phyloP scores from a whole-genome alignment of 2,797 vertebrate genomes.

The Thamnophis elegans region DNA sequence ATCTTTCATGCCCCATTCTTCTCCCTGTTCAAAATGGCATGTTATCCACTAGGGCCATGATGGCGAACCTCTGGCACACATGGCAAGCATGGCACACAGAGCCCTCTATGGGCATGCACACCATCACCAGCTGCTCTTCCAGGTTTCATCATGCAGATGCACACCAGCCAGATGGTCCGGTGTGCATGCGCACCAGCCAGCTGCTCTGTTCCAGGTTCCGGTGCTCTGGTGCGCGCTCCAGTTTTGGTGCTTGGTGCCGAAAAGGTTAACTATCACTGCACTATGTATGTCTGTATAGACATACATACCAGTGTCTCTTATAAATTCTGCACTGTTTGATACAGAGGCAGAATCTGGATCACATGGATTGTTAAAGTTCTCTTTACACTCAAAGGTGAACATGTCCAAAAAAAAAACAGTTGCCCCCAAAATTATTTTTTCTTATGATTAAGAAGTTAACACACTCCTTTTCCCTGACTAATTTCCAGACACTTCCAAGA shows the following conservation, averaged over 20 bases:
- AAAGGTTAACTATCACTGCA: too few relatives aligned
- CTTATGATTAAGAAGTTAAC: background rate
- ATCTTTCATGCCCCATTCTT: background rate
- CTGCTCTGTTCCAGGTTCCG: too few relatives aligned
- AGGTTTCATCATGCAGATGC: too few relatives aligned
- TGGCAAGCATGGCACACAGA: too few relatives aligned
- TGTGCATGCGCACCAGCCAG: too few relatives aligned
- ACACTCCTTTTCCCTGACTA: background rate
- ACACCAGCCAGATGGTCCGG: too few relatives aligned
- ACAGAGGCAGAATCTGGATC: background rate
- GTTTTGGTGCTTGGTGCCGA: too few relatives aligned
- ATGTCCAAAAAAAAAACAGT: background rate
- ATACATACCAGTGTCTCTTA: background rate
- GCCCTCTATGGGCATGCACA: too few relatives aligned
- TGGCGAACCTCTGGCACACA: too few relatives aligned
- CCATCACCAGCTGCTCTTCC: too few relatives aligned
- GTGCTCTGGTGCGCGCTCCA: too few relatives aligned
- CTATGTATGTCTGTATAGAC: background rate
- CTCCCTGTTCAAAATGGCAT: background rate
- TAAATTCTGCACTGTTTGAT: background rate
- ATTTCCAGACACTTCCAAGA: background rate
- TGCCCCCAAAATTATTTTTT: background rate
- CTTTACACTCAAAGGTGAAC: background rate
- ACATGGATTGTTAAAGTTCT: background rate
- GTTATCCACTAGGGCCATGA: background rate